Evolutionary conservation across 2,113 vertebrate species (phyloP).

Genomic region (Nibea coibor): DNA sequence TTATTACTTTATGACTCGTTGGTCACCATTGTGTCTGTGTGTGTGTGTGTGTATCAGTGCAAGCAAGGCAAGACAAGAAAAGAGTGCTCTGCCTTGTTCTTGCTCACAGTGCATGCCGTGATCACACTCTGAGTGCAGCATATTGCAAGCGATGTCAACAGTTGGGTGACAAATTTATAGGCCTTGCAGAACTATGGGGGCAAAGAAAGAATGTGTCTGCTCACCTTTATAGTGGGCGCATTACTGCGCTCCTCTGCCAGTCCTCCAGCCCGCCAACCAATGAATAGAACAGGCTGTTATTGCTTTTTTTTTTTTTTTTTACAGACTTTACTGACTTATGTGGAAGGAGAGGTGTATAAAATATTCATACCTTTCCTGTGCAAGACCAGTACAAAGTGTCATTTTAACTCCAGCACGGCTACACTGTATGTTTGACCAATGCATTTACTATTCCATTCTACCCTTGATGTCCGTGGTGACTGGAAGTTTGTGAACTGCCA

Average conservation of each 20-base stretch:
- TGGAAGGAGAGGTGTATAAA: slow-evolving; percentile 62
- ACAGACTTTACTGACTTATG: slow-evolving; percentile 61
- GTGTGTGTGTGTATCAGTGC: slow-evolving; percentile 9
- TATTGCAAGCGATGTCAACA: slow-evolving; percentile 81
- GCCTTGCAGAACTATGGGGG: slow-evolving; percentile 49
- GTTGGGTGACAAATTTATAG: slow-evolving; percentile 78
- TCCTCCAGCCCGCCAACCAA: slow-evolving; percentile 25
- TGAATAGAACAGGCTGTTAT: slow-evolving; percentile 64
- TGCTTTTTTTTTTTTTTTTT: slow-evolving; percentile 30
- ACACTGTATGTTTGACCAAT: slow-evolving; percentile 46
- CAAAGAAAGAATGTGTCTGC: slow-evolving; percentile 65
- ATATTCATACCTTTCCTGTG: slow-evolving; percentile 69
- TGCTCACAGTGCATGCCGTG: slow-evolving; percentile 65
- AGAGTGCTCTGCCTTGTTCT: slow-evolving; percentile 62
- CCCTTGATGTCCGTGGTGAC: slow-evolving; percentile 17
- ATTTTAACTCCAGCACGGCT: slow-evolving; percentile 52
- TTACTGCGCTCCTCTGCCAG: slow-evolving; percentile 48
- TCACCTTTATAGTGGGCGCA: slow-evolving; percentile 57
- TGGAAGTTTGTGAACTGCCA: slow-evolving; percentile 33
- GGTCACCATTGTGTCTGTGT: slow-evolving; percentile 66
- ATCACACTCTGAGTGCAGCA: slow-evolving; percentile 69
- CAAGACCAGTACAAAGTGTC: slow-evolving; percentile 62
- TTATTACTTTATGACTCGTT: slow-evolving; percentile 79
- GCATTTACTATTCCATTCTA: slow-evolving; percentile 52
- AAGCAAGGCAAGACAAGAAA: slow-evolving; percentile 28